These are phyloP conservation scores for Pachyuromys duprasi DNA, from an alignment of 2,797 vertebrate genomes.

Conservation along the genomic window DNA sequence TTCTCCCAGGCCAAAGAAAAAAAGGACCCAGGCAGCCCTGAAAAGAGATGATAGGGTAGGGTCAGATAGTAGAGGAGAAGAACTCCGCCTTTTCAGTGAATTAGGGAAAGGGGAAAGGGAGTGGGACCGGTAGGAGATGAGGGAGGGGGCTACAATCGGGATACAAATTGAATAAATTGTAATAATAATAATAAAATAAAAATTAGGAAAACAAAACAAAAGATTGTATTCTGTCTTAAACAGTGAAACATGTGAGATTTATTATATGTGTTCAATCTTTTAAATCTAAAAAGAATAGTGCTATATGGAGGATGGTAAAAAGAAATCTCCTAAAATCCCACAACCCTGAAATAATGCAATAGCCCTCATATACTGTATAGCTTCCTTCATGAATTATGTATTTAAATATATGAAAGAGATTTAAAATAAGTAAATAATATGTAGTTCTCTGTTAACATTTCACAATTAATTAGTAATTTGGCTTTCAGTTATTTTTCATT, in stretches of 20 bases:
- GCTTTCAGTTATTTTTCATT: not conserved
- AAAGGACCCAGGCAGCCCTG: no score
- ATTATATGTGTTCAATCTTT: not conserved
- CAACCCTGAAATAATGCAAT: not conserved
- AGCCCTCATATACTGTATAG: not conserved
- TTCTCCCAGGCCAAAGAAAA: no score
- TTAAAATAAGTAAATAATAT: not conserved
- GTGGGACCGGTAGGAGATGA: no score
- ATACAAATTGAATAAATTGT: no score
- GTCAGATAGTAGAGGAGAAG: no score
- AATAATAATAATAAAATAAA: no score
- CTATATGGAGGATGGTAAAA: not conserved
- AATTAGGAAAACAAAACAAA: not conserved
- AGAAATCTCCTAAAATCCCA: not conserved
- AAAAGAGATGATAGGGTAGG: no score
- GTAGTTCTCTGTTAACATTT: not conserved
- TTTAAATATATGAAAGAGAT: not conserved
- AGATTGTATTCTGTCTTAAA: not conserved
- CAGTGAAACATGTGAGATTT: not conserved
- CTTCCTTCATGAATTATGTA: not conserved
- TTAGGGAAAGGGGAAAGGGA: no score
- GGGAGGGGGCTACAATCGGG: no score
- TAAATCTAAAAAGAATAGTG: not conserved
- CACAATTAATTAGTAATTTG: constrained; percentile 5
- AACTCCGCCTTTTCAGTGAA: no score